Percentiles rank a stretch among this genome's conserved stretches.
These are phyloP conservation scores for Pipa parva DNA, from an alignment of 2,113 vertebrate species.

Conservation along the genomic window DNA sequence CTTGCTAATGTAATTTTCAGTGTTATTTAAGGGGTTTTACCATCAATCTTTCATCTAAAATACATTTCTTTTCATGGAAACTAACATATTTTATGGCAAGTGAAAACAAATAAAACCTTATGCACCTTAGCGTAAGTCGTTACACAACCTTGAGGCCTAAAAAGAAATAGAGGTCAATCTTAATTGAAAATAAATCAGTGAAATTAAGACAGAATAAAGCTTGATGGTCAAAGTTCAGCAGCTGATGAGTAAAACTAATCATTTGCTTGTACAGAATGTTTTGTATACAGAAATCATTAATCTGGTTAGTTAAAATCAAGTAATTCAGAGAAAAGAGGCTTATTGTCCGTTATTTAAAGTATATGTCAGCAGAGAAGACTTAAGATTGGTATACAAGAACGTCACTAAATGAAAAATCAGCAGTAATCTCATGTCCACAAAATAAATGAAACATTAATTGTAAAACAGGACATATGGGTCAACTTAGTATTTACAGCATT, in stretches of 20 bases:
- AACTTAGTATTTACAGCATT: constrained; percentile 55
- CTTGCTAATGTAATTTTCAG: too few relatives aligned
- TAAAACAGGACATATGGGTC: constrained; percentile 65
- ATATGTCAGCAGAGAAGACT: constrained; percentile 48
- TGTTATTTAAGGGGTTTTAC: too few relatives aligned
- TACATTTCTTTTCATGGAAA: too few relatives aligned
- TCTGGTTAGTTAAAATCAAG: constrained; percentile 63
- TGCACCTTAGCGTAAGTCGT: too few relatives aligned
- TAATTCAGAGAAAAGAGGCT: constrained; percentile 75
- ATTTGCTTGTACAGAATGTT: constrained; percentile 50
- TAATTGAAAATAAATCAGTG: constrained; percentile 20
- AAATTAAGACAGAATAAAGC: constrained; percentile 55
- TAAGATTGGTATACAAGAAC: constrained; percentile 63
- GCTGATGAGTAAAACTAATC: constrained; percentile 60
- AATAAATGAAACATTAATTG: constrained; percentile 56
- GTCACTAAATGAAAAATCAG: constrained; percentile 60
- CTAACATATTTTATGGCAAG: too few relatives aligned
- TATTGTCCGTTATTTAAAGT: constrained; percentile 68
- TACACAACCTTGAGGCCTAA: too few relatives aligned
- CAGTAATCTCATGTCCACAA: constrained; percentile 47
- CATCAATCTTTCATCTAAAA: too few relatives aligned
- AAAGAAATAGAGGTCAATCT: too few relatives aligned
- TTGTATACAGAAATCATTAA: constrained; percentile 60
- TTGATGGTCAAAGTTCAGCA: constrained; percentile 49
- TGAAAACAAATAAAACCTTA: too few relatives aligned